A percentile compares a stretch with the other conserved stretches of the same genome.
phyloP scores from a whole-genome alignment of 1,140 invertebrate genomes.

The Lanistes nyassanus region DNA sequence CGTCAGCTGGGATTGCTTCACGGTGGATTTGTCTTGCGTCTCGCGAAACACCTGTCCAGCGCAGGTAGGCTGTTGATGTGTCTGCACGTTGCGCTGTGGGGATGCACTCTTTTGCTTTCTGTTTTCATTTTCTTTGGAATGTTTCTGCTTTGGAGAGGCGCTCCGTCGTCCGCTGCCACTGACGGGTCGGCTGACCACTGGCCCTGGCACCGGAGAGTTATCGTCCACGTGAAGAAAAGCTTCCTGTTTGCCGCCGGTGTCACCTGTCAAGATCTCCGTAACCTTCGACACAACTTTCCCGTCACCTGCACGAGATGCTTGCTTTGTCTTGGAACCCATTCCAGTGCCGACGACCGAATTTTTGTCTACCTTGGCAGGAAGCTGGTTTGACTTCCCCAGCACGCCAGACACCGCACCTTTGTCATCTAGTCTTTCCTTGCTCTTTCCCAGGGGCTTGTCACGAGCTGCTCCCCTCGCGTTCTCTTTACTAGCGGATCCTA shows the following conservation, averaged over 20 bases:
- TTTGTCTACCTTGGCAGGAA: not conserved
- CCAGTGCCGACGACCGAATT: not conserved
- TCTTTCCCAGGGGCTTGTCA: not conserved
- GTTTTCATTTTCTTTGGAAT: slow-evolving; percentile 22
- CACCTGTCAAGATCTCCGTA: not conserved
- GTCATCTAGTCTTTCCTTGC: not conserved
- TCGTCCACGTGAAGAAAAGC: not conserved
- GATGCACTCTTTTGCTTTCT: slow-evolving; percentile 20
- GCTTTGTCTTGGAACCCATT: not conserved
- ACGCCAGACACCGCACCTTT: not conserved
- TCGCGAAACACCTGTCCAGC: too few relatives aligned
- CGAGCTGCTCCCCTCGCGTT: not conserved
- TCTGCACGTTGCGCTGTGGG: not conserved
- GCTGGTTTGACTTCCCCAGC: not conserved
- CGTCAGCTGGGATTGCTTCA: too few relatives aligned
- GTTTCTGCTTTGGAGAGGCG: slow-evolving; percentile 18
- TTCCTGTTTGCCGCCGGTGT: not conserved
- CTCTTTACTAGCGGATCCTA: not conserved
- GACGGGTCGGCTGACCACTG: not conserved
- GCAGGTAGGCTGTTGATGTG: not conserved
- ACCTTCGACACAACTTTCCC: not conserved
- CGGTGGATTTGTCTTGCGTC: too few relatives aligned
- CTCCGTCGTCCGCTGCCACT: not conserved
- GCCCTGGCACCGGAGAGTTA: not conserved
- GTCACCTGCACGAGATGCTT: not conserved